Conservation (phyloP, 2,888 invertebrate species). For the Entomobrya multifasciata region DNA sequence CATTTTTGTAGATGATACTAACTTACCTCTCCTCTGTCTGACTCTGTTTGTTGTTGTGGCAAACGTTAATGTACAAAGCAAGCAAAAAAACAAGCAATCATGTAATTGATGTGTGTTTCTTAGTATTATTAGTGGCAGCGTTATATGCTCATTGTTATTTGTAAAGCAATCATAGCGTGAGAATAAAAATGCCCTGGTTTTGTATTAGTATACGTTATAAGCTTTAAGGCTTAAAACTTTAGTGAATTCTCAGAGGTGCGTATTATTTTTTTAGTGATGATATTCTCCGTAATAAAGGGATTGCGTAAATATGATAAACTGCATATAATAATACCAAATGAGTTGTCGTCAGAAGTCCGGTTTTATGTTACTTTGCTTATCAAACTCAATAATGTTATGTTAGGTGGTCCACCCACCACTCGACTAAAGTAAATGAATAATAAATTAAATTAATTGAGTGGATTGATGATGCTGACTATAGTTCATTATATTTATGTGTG, state of each 20-base stretch:
- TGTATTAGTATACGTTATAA: conserved; percentile 37
- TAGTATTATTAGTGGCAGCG: neutral
- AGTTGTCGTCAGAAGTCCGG: too few species aligned
- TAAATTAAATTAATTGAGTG: conserved; percentile 17
- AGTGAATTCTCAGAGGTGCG: neutral
- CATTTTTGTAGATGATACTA: conserved; percentile 2
- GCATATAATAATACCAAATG: too few species aligned
- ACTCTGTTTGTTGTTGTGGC: too few species aligned
- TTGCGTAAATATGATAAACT: too few species aligned
- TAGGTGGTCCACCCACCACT: neutral
- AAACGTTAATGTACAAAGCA: conserved; percentile 1
- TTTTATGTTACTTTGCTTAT: conserved; percentile 4
- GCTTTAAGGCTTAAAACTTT: neutral
- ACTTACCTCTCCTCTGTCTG: too few species aligned
- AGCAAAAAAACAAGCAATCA: neutral
- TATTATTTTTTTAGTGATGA: too few species aligned
- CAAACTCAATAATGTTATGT: neutral
- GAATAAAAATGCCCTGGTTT: conserved; percentile 56
- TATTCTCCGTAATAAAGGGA: too few species aligned
- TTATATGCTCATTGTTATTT: conserved; percentile 13
- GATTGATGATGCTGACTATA: neutral
- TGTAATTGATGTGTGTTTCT: neutral
- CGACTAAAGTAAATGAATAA: conserved; percentile 3
- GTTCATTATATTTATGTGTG: neutral
- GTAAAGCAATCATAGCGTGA: conserved; percentile 55